Conservation (phyloP, 2,113 vertebrate genomes). For the Macrotus californicus region DNA sequence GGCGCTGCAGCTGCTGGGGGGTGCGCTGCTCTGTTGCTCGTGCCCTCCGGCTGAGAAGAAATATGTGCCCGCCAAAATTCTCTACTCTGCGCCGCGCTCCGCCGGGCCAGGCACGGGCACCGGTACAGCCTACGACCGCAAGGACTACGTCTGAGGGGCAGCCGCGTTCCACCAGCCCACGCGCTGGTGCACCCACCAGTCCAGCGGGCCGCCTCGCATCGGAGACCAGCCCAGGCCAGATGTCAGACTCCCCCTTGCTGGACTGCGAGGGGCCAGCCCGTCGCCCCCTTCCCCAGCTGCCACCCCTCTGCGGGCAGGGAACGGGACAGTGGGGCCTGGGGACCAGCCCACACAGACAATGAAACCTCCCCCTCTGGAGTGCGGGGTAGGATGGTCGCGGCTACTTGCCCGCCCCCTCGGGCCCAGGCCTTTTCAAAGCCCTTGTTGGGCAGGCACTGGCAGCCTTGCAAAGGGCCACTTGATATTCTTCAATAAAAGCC, state of each 20-base stretch:
- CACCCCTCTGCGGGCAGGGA: background rate
- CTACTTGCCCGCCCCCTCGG: background rate
- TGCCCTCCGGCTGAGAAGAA: slow-evolving; percentile 88
- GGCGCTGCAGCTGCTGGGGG: slow-evolving; percentile 86
- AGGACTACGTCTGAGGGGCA: slow-evolving; percentile 90
- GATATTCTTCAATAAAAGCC: slow-evolving; percentile 70
- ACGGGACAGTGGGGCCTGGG: background rate
- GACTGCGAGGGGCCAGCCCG: background rate
- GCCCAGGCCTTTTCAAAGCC: background rate
- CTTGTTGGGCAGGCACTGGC: background rate
- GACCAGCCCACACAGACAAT: background rate
- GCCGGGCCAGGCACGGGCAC: slow-evolving; percentile 72
- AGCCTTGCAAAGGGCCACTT: slow-evolving; percentile 27
- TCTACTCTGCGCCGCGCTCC: slow-evolving; percentile 88
- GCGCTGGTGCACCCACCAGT: background rate
- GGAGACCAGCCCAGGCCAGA: background rate
- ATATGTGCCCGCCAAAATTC: slow-evolving; percentile 82
- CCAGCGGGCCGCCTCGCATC: background rate
- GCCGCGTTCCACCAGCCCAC: background rate
- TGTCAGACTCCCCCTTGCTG: background rate
- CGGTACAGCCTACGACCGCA: slow-evolving; percentile 83
- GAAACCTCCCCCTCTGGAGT: slow-evolving; percentile 1
- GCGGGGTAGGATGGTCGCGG: background rate
- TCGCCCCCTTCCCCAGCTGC: background rate
- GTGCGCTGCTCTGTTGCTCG: slow-evolving; percentile 90